These are phyloP conservation scores for Diloba caeruleocephala DNA, from an alignment of 2,888 invertebrate species.

Conservation along the genomic window DNA sequence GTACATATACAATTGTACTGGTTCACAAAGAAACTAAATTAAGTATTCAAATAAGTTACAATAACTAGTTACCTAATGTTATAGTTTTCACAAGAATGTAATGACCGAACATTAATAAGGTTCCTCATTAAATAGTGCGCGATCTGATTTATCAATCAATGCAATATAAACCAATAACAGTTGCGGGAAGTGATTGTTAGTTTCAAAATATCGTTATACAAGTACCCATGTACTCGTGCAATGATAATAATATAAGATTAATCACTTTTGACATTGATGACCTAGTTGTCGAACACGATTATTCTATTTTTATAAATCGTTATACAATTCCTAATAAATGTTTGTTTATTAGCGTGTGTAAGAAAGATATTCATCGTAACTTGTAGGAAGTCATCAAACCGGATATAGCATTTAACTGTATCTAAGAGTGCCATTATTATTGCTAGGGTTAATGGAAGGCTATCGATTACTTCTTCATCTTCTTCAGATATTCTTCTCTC, in stretches of 20 bases:
- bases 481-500: no score
- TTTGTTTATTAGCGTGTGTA: conserved; percentile 24
- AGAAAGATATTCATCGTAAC: conserved; percentile 14
- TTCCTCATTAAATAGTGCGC: no score
- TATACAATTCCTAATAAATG: conserved; percentile 6
- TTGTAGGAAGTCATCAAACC: conserved; percentile 27
- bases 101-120: no score
- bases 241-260: conserved; percentile 26
- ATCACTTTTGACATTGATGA: conserved; percentile 38
- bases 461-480: no score
- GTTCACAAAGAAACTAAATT: no score
- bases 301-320: conserved; percentile 41
- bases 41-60: no score
- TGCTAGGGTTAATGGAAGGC: no score
- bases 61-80: no score
- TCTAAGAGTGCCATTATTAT: no score
- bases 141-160: conserved; percentile 34
- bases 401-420: conserved; percentile 17
- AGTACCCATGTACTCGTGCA: conserved; percentile 14
- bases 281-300: conserved; percentile 35
- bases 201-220: conserved; percentile 46
- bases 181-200: conserved; percentile 26
- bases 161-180: conserved; percentile 27
- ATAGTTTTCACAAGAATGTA: no score
- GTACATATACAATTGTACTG: no score